These are phyloP conservation scores for Coracopsis vasa DNA, from an alignment of 2,113 vertebrate genomes.

Conservation along the genomic window DNA sequence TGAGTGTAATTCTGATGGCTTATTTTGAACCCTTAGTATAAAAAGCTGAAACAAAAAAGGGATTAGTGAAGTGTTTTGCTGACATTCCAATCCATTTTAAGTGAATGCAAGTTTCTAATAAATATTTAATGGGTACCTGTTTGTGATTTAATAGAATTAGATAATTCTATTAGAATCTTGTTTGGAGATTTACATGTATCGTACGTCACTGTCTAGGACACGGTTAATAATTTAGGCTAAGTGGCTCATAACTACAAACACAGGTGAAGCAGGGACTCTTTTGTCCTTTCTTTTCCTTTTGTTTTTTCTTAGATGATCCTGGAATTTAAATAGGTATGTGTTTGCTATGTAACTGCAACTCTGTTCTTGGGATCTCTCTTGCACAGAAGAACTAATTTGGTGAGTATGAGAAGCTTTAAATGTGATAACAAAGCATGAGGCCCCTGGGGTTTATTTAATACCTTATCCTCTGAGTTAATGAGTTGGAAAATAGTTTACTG, in stretches of 20 bases:
- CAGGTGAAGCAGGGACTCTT: constrained; percentile 58
- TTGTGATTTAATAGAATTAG: constrained; percentile 81
- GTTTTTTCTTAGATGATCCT: constrained; percentile 31
- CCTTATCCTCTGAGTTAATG: constrained; percentile 78
- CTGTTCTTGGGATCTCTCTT: constrained; percentile 15
- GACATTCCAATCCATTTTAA: constrained; percentile 72
- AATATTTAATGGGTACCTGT: constrained; percentile 79
- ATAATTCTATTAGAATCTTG: constrained; percentile 79
- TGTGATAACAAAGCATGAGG: constrained; percentile 65
- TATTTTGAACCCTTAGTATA: constrained; percentile 12
- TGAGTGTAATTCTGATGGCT: constrained; percentile 63
- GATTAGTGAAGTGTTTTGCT: constrained; percentile 59
- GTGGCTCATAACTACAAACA: constrained; percentile 76
- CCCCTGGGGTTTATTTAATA: constrained; percentile 76
- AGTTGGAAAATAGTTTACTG: constrained; percentile 80
- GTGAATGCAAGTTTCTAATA: constrained; percentile 75
- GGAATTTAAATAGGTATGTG: neutral
- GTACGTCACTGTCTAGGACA: constrained; percentile 72
- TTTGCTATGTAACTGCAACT: neutral
- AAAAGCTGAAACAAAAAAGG: constrained; percentile 21
- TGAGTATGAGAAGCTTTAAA: constrained; percentile 67
- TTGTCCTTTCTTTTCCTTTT: neutral
- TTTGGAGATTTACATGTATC: constrained; percentile 72
- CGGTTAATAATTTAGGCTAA: constrained; percentile 80
- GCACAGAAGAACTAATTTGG: constrained; percentile 55